Conservation (phyloP, 2,888 invertebrate genomes). For the Hypselothyrea guttata region DNA sequence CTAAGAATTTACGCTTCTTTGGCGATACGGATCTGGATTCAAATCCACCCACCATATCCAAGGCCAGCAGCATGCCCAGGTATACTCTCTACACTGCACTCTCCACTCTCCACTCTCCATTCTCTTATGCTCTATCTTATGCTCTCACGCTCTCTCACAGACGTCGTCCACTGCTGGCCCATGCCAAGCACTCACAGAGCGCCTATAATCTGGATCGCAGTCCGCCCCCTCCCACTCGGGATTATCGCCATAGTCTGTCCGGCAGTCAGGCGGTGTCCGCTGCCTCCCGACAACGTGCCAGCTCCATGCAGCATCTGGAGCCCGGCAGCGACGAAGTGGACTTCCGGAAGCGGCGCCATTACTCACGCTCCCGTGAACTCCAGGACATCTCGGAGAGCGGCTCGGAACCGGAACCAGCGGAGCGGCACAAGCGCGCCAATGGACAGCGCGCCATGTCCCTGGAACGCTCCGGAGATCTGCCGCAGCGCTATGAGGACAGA, state of each 20-base stretch:
- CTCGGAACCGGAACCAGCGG: conserved; percentile 81
- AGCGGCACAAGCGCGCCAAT: conserved; percentile 65
- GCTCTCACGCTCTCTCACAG: too few species aligned
- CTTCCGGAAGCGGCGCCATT: conserved; percentile 79
- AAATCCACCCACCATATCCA: conserved; percentile 84
- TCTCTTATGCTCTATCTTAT: background rate
- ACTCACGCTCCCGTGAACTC: conserved; percentile 82
- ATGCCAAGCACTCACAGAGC: conserved; percentile 82
- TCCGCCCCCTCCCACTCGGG: conserved; percentile 69
- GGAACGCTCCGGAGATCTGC: conserved; percentile 55
- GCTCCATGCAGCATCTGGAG: conserved; percentile 81
- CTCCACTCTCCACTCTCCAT: background rate
- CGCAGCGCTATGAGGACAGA: conserved; percentile 71
- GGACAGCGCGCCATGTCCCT: conserved; percentile 65
- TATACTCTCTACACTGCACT: conserved; percentile 33
- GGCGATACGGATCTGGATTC: conserved; percentile 92
- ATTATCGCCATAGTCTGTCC: conserved; percentile 70
- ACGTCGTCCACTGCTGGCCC: conserved; percentile 65
- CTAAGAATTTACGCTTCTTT: conserved; percentile 90
- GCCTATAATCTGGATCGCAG: conserved; percentile 80
- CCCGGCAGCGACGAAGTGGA: conserved; percentile 80
- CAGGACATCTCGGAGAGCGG: conserved; percentile 83
- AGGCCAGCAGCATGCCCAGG: conserved; percentile 77
- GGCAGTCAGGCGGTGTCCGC: conserved; percentile 36
- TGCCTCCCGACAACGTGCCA: conserved; percentile 72